Base-by-base conservation (phyloP, 2,113 vertebrate species). In the Chlamydotis undulata region DNA sequence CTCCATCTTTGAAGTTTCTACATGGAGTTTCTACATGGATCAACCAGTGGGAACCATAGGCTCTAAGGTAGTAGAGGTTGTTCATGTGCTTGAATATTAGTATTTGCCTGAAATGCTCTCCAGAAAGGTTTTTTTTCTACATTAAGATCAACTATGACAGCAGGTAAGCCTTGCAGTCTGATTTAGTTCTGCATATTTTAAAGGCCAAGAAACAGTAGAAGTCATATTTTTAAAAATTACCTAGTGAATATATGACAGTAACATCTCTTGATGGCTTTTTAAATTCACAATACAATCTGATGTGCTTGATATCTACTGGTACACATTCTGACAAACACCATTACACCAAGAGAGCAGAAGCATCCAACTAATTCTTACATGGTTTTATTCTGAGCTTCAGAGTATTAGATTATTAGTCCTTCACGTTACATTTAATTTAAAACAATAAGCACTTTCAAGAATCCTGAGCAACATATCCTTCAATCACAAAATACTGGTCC, bases 1-100 rank as follows among this genome's bases (percentile, higher is more conserved):
- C 64, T 87, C 57, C 52, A 78, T 56, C 60, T 94, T 75, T 93
- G 87, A 94, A 95, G 60, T 16, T 35, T 35, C 35, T 35, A 35
- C 35, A 35, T 35, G 35, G 77, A 47, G 14, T 76, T 83, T 73
- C 73, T 74, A 63, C 23, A 53, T 3, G 68, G 61, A 85, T 69
- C 49, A 49, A 61, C 49, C 70, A 77, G 59, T 59, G 67, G 35
- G 86, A 96, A 77, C 53, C 41, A 82, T 1, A 71, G 45, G 65
- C n/a, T 89, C 7, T 57, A 64, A 41, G 37, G 82, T 55, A 93
- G 45, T 23, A 79, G 70, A 80, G 16, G 8, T 29, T 70, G 49
- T 81, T 82, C 77, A 79, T 24, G 12, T 29, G 33, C 31, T 91
- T 69, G 19, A 60, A 4, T 35, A 81, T 35, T 26, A 82, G 14